Evolutionary conservation across 2,888 invertebrate genomes (phyloP).

Genomic region (Machimus rusticus): DNA sequence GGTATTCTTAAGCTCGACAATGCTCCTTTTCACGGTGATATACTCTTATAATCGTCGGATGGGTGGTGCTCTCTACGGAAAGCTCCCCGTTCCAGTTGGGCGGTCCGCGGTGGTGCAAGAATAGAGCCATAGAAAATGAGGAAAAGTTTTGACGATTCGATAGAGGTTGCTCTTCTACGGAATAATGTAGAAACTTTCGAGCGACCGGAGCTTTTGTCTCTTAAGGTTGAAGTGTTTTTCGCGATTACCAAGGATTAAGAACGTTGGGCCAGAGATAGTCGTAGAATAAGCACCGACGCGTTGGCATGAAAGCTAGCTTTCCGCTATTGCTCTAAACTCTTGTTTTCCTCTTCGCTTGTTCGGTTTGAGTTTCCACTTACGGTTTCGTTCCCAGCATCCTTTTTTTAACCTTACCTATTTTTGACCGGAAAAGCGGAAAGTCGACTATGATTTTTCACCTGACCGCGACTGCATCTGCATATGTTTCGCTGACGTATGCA

Average conservation of each 20-base stretch:
- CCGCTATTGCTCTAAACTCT: slow-evolving; percentile 45
- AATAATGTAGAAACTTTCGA: background rate
- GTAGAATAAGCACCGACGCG: slow-evolving; percentile 41
- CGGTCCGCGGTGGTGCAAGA: too few relatives aligned
- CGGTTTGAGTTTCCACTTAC: slow-evolving; percentile 37
- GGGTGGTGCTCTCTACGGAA: background rate
- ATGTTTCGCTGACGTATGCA: background rate
- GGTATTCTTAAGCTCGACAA: background rate
- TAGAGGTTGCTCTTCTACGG: background rate
- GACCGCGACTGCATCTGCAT: background rate
- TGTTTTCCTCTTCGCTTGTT: slow-evolving; percentile 43
- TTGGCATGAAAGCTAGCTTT: slow-evolving; percentile 45
- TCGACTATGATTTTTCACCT: background rate
- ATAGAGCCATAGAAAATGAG: background rate
- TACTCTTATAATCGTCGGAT: slow-evolving; percentile 4
- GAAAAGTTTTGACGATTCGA: background rate
- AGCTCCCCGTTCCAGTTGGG: background rate
- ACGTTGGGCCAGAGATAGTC: slow-evolving; percentile 11
- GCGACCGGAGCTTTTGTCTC: slow-evolving; percentile 13
- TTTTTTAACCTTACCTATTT: slow-evolving; percentile 13
- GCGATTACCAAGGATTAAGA: slow-evolving; percentile 20
- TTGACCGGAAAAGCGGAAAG: background rate
- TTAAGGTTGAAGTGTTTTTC: background rate
- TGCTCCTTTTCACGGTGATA: background rate
- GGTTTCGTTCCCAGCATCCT: slow-evolving; percentile 25